phyloP scores from a whole-genome alignment of 2,888 invertebrate genomes.

The Heteromurus nitidus region DNA sequence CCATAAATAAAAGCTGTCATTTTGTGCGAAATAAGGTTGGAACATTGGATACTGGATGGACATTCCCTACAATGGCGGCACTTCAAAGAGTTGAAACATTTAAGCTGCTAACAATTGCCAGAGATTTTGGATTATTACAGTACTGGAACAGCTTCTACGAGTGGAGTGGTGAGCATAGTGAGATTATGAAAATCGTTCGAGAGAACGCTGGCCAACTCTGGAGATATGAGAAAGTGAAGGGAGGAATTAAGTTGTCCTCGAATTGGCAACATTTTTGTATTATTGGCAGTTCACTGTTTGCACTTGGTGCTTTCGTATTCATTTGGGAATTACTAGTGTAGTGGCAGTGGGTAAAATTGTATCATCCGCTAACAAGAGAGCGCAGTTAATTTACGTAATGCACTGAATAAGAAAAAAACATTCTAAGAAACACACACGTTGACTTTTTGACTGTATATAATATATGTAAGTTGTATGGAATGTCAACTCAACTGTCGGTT shows the following conservation, averaged over 20 bases:
- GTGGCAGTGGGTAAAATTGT: no score
- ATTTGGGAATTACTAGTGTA: no score
- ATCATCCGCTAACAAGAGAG: no score
- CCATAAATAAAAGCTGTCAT: background rate
- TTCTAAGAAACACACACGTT: no score
- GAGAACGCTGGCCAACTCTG: background rate
- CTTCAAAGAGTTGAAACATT: background rate
- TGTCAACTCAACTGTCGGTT: no score
- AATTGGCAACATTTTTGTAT: slow-evolving; percentile 4
- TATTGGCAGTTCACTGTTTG: background rate
- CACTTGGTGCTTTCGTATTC: no score
- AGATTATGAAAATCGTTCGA: background rate
- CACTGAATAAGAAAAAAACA: no score
- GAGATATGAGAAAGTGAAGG: background rate
- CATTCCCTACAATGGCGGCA: background rate
- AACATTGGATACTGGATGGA: background rate
- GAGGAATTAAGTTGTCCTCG: background rate
- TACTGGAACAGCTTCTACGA: background rate
- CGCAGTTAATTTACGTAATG: no score
- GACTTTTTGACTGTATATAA: no score
- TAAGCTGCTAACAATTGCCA: background rate
- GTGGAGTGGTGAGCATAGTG: background rate
- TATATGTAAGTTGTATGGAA: no score
- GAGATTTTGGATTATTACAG: background rate
- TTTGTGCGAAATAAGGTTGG: background rate